Conservation (phyloP, 92 coral and sea anemone genomes). For the Porites rus region DNA sequence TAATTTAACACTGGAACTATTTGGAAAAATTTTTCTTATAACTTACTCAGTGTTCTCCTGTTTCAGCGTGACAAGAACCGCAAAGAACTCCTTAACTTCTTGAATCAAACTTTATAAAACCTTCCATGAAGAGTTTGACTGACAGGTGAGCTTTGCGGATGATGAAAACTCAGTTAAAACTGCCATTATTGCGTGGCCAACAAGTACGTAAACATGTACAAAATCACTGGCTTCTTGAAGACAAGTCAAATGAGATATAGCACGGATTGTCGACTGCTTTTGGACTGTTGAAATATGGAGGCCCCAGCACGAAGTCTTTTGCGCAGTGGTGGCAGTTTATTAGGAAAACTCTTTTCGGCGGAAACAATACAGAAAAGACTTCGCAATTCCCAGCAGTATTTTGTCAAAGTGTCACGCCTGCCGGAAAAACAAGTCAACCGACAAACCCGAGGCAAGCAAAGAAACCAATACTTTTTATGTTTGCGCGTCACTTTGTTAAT, state of each 20-base stretch:
- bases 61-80: conserved; percentile 93
- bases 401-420: no score
- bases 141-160: neutral
- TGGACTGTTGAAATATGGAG: no score
- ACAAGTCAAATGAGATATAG: neutral
- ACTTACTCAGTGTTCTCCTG: neutral
- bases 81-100: conserved; percentile 76
- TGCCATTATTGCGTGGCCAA: neutral
- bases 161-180: neutral
- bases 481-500: no score
- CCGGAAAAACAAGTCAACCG: no score
- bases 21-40: neutral
- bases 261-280: no score
- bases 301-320: no score
- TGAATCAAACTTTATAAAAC: conserved; percentile 84
- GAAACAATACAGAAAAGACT: no score
- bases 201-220: neutral
- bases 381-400: no score
- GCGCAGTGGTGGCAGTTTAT: no score
- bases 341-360: no score
- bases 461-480: no score
- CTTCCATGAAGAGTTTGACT: neutral
- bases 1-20: neutral
- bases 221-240: neutral
- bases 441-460: no score